Conservation (phyloP, 2,888 invertebrate species). For the Cyaniris semiargus region DNA sequence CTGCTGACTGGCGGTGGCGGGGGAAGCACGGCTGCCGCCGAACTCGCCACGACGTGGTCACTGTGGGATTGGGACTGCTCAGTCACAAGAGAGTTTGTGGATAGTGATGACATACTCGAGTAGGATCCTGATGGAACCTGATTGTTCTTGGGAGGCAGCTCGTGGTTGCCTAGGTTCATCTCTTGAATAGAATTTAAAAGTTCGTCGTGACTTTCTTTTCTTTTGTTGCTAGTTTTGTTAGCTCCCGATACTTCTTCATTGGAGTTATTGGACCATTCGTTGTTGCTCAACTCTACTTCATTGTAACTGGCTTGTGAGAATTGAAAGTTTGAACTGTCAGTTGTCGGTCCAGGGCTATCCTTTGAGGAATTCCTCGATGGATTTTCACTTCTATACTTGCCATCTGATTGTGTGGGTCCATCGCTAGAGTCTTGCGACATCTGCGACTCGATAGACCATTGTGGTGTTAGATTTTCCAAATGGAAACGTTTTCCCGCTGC, state of each 20-base stretch:
- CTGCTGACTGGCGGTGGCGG: slow-evolving; percentile 26
- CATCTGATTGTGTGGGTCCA: slow-evolving; percentile 82
- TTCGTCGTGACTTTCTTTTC: slow-evolving; percentile 59
- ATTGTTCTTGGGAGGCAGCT: slow-evolving; percentile 45
- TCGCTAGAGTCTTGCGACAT: slow-evolving; percentile 84
- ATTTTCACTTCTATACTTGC: slow-evolving; percentile 81
- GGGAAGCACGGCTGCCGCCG: background rate
- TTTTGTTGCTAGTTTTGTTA: slow-evolving; percentile 49
- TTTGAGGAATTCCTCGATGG: slow-evolving; percentile 78
- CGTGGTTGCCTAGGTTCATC: slow-evolving; percentile 62
- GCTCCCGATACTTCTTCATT: slow-evolving; percentile 50
- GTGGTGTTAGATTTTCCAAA: slow-evolving; percentile 75
- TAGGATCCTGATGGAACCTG: slow-evolving; percentile 17
- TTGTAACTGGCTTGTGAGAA: slow-evolving; percentile 59
- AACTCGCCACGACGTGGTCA: background rate
- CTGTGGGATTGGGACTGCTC: slow-evolving; percentile 8
- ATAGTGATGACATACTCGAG: background rate
- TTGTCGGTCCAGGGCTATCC: slow-evolving; percentile 67
- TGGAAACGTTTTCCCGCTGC: slow-evolving; percentile 68
- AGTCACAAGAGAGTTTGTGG: slow-evolving; percentile 16
- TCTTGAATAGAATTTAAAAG: slow-evolving; percentile 61
- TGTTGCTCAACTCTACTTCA: slow-evolving; percentile 55
- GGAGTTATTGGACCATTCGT: slow-evolving; percentile 59
- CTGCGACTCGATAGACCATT: slow-evolving; percentile 85
- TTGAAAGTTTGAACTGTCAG: slow-evolving; percentile 68